Evolutionary conservation across 2,888 invertebrate genomes (phyloP), one percentile per base, ranked within the genome.

Genomic region (Dendrolimus pini): DNA sequence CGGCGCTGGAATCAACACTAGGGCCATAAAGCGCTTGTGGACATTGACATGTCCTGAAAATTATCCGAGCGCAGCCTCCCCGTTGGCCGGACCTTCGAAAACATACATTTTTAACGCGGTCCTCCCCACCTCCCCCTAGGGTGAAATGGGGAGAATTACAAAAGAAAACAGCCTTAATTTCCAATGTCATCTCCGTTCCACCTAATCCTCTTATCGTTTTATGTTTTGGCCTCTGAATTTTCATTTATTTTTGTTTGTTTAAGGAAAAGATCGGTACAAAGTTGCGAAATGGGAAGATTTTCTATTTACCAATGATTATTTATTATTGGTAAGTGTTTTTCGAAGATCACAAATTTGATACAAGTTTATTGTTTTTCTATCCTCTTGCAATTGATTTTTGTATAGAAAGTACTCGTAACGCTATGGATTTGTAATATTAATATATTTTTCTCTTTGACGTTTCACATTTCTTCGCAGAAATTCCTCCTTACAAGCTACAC

Each of bases 161-260:
- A 90, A 89, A 86, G 88, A 89, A 90, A 89, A 89, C 89, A 89
- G 79, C 89, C 90, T 89, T 89, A 90, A 90, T 90, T 89, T 89
- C 89, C 89, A 90, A 89, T 89, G 90, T 89, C 90, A 90, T 90
- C 89, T 89, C 89, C 89, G 89, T 83, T 86, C 86, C 85, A 80
- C 84, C 83, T 90, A 89, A 90, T 90, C 90, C 83, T 89, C 89
- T 90, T 90, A 89, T 86, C 87, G 87, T 85, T 89, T 87, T 89
- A 87, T 89, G 86, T 89, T 89, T 87, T 76, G 85, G 83, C 81
- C 85, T 87, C 85, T 87, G 88, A 89, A 88, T 89, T 89, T 89
- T 90, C 86, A 89, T 89, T 89, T 89, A 85, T 88, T 89, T 86
- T 85, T 81, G 87, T 87, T 89, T 89, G 86, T 88, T 85, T 88